These are phyloP conservation scores for Dyspetes luteomarginatus DNA, from an alignment of 2,888 invertebrate genomes.

Conservation along the genomic window DNA sequence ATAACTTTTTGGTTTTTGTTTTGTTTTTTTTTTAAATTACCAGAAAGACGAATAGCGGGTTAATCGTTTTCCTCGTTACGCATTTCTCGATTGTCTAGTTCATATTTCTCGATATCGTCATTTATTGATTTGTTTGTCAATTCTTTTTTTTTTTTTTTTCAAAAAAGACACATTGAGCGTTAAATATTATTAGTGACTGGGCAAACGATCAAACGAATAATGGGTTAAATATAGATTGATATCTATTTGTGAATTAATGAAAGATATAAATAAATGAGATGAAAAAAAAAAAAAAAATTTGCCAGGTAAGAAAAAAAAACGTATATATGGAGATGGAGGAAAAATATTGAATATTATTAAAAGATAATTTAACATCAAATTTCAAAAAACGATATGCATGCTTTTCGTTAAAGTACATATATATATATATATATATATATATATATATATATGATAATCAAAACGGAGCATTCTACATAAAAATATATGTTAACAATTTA, in stretches of 20 bases:
- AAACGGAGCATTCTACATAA: conserved; percentile 72
- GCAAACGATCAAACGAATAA: conserved; percentile 54
- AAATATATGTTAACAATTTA: conserved; percentile 74
- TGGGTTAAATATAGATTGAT: conserved; percentile 32
- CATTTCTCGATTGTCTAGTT: conserved; percentile 6
- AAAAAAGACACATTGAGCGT: background rate
- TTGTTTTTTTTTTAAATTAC: conserved; percentile 41
- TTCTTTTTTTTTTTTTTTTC: background rate
- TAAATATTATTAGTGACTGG: conserved; percentile 35
- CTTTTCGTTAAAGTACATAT: conserved; percentile 61
- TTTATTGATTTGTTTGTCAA: background rate
- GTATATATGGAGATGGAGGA: conserved; percentile 21
- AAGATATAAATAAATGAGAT: conserved; percentile 44
- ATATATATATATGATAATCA: conserved; percentile 50
- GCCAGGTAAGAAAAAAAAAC: background rate
- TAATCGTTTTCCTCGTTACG: background rate
- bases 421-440: conserved; percentile 38
- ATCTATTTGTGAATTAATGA: conserved; percentile 39
- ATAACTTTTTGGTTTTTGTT: conserved; percentile 36
- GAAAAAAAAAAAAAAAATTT: conserved; percentile 15
- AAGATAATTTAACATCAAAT: conserved; percentile 42
- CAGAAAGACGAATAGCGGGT: background rate
- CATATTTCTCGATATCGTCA: conserved; percentile 44
- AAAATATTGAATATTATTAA: conserved; percentile 61
- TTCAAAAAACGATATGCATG: conserved; percentile 59